A percentile compares a stretch with the other conserved stretches of the same genome.
Evolutionary conservation across 2,888 invertebrate genomes (phyloP).

Genomic region (Dryadula phaetusa): DNA sequence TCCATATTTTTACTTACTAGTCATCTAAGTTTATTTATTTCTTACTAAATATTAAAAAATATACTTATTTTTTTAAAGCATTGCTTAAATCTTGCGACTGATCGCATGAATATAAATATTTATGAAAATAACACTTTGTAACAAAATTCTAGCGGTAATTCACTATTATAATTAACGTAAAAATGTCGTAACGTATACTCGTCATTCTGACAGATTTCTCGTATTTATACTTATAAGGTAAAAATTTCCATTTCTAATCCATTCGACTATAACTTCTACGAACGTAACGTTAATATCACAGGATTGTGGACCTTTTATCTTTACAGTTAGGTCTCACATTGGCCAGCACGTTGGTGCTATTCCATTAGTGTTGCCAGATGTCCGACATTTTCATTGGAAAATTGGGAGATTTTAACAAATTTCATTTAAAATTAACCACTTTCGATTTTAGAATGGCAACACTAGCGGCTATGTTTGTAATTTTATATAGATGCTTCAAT

Average conservation of each 20-base stretch:
- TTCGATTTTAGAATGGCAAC: neutral
- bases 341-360: conserved; percentile 32
- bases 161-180: neutral
- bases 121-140: neutral
- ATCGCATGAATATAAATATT: neutral
- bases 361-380: conserved; percentile 24
- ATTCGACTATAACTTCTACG: conserved; percentile 38
- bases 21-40: neutral
- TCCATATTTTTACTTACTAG: no score
- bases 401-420: neutral
- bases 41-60: conserved; percentile 1
- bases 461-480: conserved; percentile 8
- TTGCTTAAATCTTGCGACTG: neutral
- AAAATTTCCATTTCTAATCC: conserved; percentile 39
- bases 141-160: conserved; percentile 3
- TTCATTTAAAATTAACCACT: neutral
- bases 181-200: neutral
- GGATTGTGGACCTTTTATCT: conserved; percentile 53
- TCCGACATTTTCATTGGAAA: neutral
- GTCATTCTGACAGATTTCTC: conserved; percentile 28
- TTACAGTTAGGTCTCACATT: conserved; percentile 42
- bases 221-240: conserved; percentile 42
- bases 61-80: neutral
- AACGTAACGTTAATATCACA: conserved; percentile 61
- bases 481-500: conserved; percentile 11